Evolutionary conservation across 1,140 invertebrate genomes (phyloP).

Genomic region (Adoxophyes honmai): DNA sequence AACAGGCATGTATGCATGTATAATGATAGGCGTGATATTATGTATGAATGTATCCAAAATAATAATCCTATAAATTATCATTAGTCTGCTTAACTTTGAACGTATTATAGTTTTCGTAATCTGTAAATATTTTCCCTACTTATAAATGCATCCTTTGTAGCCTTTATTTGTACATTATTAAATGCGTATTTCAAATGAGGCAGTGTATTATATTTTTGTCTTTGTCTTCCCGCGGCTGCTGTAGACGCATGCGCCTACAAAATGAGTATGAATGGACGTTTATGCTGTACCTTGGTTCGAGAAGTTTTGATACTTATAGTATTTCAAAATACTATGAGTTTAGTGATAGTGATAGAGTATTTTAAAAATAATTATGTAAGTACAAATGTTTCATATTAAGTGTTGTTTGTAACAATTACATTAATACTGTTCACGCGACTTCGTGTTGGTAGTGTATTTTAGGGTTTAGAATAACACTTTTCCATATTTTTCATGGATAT

Average conservation of each 20-base stretch:
- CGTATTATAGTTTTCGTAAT: conserved; percentile 1
- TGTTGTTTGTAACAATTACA: too few species aligned
- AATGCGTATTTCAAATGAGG: neutral
- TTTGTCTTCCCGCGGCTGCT: conserved; percentile 30
- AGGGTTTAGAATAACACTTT: too few species aligned
- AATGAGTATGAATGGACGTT: conserved; percentile 46
- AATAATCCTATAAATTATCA: conserved; percentile 1
- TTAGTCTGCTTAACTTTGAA: neutral
- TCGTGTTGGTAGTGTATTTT: too few species aligned
- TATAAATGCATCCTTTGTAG: neutral
- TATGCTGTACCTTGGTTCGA: conserved; percentile 20
- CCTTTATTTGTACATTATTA: neutral
- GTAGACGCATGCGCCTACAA: conserved; percentile 28
- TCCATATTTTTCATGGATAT: too few species aligned
- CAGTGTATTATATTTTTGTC: conserved; percentile 29
- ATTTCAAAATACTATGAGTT: too few species aligned
- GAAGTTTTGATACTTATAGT: conserved; percentile 32
- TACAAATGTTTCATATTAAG: too few species aligned
- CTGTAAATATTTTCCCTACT: neutral
- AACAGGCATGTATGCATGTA: too few species aligned
- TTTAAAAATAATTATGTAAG: neutral
- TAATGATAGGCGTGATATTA: too few species aligned
- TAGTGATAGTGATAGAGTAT: too few species aligned
- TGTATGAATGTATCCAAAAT: too few species aligned
- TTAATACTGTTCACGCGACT: too few species aligned